These are phyloP conservation scores for Phengaris alcon DNA, from an alignment of 2,888 invertebrate species.

Conservation along the genomic window DNA sequence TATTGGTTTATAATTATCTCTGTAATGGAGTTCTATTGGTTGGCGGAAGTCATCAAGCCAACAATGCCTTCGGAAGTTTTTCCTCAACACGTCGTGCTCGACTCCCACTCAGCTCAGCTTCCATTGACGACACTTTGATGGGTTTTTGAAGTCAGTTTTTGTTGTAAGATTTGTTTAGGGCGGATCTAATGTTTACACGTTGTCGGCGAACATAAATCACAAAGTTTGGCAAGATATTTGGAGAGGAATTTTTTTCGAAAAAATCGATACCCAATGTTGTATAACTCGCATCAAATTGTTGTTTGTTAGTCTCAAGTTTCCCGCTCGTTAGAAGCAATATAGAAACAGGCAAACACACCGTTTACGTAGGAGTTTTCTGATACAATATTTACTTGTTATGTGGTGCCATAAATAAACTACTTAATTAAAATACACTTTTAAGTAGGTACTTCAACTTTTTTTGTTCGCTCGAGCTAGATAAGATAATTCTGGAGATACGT, in stretches of 20 bases:
- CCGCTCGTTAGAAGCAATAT: neutral
- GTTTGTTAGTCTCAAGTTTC: neutral
- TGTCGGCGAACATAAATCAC: neutral
- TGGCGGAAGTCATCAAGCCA: constrained; percentile 18
- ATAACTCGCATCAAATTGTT: neutral
- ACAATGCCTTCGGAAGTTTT: constrained; percentile 37
- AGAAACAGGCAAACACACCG: too few relatives aligned
- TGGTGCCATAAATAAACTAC: too few relatives aligned
- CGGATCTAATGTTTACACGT: constrained; percentile 20
- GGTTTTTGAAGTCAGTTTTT: constrained; percentile 55
- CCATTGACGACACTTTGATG: constrained; percentile 65
- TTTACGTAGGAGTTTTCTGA: too few relatives aligned
- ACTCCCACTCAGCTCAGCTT: constrained; percentile 38
- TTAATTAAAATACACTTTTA: too few relatives aligned
- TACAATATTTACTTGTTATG: too few relatives aligned
- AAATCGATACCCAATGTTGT: neutral
- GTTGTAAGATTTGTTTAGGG: constrained; percentile 40
- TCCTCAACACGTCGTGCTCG: constrained; percentile 59
- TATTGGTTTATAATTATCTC: constrained; percentile 9
- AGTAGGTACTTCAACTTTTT: too few relatives aligned
- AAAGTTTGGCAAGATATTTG: neutral
- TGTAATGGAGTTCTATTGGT: constrained; percentile 5
- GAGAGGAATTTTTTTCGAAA: neutral
- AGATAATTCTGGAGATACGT: too few relatives aligned
- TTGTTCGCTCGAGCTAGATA: too few relatives aligned